A percentile compares a stretch with the other conserved stretches of the same genome.
Conservation (phyloP, 2,888 invertebrate species). For the Dryocosmus kuriphilus region DNA sequence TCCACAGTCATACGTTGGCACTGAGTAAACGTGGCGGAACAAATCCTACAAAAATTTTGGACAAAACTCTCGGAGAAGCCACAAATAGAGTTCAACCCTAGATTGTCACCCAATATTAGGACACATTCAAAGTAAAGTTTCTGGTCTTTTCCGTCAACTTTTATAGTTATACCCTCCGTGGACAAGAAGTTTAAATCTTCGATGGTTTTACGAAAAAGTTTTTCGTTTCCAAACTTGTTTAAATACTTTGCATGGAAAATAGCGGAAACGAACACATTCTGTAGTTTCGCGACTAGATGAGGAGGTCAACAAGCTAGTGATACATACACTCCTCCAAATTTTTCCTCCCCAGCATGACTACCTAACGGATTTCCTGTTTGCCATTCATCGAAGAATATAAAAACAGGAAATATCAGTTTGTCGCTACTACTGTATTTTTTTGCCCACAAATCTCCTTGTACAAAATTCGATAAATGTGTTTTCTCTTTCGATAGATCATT, state of each 20-base stretch:
- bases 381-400: conserved; percentile 45
- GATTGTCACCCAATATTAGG: conserved; percentile 38
- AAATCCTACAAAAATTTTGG: conserved; percentile 30
- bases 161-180: conserved; percentile 38
- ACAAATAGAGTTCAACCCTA: conserved; percentile 43
- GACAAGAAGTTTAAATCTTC: too few species aligned
- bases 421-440: conserved; percentile 33
- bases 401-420: conserved; percentile 40
- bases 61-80: conserved; percentile 40
- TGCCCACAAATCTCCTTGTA: conserved; percentile 43
- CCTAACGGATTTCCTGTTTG: conserved; percentile 46
- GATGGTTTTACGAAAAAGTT: too few species aligned
- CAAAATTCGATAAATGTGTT: conserved; percentile 32
- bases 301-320: too few species aligned
- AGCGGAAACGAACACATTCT: too few species aligned
- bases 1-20: conserved; percentile 2
- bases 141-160: conserved; percentile 32
- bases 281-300: too few species aligned
- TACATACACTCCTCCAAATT: too few species aligned
- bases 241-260: too few species aligned
- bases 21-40: conserved; percentile 10
- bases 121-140: conserved; percentile 45
- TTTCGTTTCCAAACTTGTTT: too few species aligned
- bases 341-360: conserved; percentile 45
- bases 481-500: conserved; percentile 37